Percentiles rank a stretch among this genome's conserved stretches.
Evolutionary conservation across 2,113 vertebrate species (phyloP).

Genomic region (Melanocharis versteri): DNA sequence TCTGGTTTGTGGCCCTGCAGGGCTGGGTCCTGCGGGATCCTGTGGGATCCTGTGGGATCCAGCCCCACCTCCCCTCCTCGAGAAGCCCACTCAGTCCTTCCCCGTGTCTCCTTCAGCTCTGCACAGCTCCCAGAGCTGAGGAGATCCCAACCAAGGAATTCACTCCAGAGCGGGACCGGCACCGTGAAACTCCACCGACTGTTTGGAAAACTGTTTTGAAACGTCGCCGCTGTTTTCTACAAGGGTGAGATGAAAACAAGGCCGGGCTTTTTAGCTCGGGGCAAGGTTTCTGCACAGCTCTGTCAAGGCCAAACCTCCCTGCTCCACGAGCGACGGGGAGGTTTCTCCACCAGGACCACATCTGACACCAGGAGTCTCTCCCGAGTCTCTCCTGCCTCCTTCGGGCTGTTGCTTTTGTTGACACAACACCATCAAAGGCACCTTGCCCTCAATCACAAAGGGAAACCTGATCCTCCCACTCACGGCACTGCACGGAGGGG

Average conservation of each 20-base stretch:
- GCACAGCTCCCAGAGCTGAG: background rate
- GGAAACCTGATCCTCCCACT: background rate
- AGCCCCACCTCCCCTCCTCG: accelerated
- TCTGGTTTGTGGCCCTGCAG: accelerated
- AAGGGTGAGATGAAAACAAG: background rate
- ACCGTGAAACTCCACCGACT: background rate
- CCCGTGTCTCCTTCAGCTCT: background rate
- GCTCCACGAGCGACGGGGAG: accelerated
- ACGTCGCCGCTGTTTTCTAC: background rate
- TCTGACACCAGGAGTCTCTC: background rate
- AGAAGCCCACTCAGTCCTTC: background rate
- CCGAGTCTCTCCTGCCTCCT: slow-evolving; percentile 11
- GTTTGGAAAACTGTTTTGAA: background rate
- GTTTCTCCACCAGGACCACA: background rate
- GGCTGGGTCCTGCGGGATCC: background rate
- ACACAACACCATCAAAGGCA: slow-evolving; percentile 55
- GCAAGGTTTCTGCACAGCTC: background rate
- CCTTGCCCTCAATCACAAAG: background rate
- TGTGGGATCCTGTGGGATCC: background rate
- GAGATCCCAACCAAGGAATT: background rate
- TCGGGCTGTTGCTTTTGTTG: background rate
- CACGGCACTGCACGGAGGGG: background rate
- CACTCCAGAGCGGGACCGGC: accelerated
- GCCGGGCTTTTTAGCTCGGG: background rate
- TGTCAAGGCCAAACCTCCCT: background rate